A percentile compares a stretch with the other conserved stretches of the same genome.
Conservation (phyloP, 2,888 invertebrate species). For the Linnaemya vulpina region DNA sequence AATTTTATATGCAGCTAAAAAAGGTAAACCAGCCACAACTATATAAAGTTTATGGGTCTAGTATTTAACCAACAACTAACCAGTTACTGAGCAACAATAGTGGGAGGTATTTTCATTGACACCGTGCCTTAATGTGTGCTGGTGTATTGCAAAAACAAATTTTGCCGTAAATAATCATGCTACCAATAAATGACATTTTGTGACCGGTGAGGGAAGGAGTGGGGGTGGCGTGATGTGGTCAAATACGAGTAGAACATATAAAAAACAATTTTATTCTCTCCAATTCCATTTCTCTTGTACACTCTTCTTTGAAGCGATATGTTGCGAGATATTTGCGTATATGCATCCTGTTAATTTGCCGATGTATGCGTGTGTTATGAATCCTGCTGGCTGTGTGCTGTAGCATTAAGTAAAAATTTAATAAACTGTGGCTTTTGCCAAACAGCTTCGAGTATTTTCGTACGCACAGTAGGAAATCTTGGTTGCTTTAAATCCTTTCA, state of each 20-base stretch:
- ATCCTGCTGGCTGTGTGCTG: conserved; percentile 38
- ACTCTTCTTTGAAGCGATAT: conserved; percentile 10
- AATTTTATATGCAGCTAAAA: not conserved
- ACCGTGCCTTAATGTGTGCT: conserved; percentile 38
- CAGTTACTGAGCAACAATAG: conserved; percentile 25
- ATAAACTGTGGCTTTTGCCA: conserved; percentile 67
- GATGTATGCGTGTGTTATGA: not conserved
- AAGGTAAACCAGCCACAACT: conserved; percentile 22
- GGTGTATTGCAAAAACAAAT: conserved; percentile 41
- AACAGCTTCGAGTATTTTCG: conserved; percentile 5
- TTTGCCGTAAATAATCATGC: conserved; percentile 51
- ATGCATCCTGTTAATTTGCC: not conserved
- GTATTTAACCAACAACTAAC: conserved; percentile 69
- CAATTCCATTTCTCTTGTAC: conserved; percentile 4
- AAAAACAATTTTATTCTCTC: conserved; percentile 4
- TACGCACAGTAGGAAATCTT: conserved; percentile 56
- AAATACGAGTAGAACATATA: not conserved
- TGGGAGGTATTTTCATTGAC: conserved; percentile 60
- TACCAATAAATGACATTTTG: conserved; percentile 48
- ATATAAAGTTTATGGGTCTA: conserved; percentile 61
- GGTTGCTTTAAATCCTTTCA: conserved; percentile 40
- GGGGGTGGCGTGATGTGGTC: not conserved
- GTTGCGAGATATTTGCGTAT: conserved; percentile 30
- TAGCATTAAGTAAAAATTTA: conserved; percentile 73
- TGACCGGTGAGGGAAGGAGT: not conserved